phyloP scores from a whole-genome alignment of 2,888 invertebrate species.

The Hydrotaea diabolus region DNA sequence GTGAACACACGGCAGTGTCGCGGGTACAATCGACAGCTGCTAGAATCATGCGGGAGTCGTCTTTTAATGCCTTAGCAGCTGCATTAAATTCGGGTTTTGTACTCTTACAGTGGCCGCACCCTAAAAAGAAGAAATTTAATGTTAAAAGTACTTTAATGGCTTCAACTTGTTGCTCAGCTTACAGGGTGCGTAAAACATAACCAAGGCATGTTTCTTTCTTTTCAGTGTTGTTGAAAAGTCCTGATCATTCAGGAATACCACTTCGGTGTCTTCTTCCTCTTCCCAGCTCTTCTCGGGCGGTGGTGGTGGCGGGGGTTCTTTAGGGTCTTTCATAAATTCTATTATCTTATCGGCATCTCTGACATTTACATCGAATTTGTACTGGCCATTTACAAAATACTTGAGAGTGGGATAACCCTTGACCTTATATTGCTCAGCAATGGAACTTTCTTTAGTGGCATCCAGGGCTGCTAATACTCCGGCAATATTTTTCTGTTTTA shows the following conservation, averaged over 20 bases:
- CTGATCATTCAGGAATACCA: conserved; percentile 88
- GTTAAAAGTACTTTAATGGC: neutral
- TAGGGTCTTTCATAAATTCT: conserved; percentile 91
- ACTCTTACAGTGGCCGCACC: conserved; percentile 95
- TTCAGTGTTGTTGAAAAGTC: conserved; percentile 88
- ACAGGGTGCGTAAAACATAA: conserved; percentile 97
- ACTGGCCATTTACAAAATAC: conserved; percentile 89
- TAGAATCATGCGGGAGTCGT: conserved; percentile 89
- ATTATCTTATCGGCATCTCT: conserved; percentile 89
- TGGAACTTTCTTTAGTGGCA: conserved; percentile 87
- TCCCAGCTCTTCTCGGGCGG: conserved; percentile 92
- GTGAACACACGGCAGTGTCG: conserved; percentile 84
- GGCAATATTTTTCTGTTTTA: conserved; percentile 87
- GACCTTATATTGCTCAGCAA: conserved; percentile 87
- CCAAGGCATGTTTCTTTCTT: conserved; percentile 92
- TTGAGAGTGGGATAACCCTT: conserved; percentile 91
- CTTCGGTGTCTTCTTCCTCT: conserved; percentile 86
- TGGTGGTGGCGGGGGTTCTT: conserved; percentile 92
- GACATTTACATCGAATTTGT: conserved; percentile 89
- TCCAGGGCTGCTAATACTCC: conserved; percentile 92
- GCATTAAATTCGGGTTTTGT: conserved; percentile 90
- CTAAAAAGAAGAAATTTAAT: conserved; percentile 80
- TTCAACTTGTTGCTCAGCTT: conserved; percentile 81
- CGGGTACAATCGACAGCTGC: conserved; percentile 92
- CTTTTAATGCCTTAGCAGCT: conserved; percentile 88